A percentile compares a stretch with the other conserved stretches of the same genome.
Evolutionary conservation across 2,797 vertebrate genomes (phyloP).

Genomic region (Cynopterus sphinx): DNA sequence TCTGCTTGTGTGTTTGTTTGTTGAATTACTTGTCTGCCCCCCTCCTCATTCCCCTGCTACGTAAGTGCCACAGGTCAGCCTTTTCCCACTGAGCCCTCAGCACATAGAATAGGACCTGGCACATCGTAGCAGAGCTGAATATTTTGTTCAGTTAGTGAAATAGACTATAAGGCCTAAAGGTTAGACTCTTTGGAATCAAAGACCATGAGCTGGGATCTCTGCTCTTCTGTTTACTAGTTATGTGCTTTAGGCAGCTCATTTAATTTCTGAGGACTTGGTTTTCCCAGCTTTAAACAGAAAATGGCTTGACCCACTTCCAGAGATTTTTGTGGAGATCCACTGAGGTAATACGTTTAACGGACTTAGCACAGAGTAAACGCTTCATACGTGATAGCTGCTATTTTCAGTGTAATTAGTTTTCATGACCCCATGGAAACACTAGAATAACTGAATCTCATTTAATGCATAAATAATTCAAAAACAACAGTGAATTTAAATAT

Average conservation of each 20-base stretch:
- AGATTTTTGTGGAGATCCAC: neutral
- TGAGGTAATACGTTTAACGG: neutral
- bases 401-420: neutral
- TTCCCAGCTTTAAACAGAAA: neutral
- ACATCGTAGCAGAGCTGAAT: neutral
- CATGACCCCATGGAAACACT: neutral
- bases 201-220: neutral
- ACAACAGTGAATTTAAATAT: neutral
- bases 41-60: neutral
- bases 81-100: neutral
- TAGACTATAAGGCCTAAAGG: neutral
- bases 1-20: neutral
- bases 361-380: neutral
- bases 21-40: too few species aligned
- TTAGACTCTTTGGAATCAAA: neutral
- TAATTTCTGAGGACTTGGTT: neutral
- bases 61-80: rapidly evolving
- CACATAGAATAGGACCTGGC: neutral
- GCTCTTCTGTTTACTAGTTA: neutral
- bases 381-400: neutral
- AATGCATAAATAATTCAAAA: conserved; percentile 41
- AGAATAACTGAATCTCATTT: neutral
- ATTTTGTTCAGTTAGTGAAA: neutral
- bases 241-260: neutral
- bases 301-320: neutral